A percentile compares a stretch with the other conserved stretches of the same genome.
Conservation (phyloP, 2,113 vertebrate species). For the Antechinus stuartii region DNA sequence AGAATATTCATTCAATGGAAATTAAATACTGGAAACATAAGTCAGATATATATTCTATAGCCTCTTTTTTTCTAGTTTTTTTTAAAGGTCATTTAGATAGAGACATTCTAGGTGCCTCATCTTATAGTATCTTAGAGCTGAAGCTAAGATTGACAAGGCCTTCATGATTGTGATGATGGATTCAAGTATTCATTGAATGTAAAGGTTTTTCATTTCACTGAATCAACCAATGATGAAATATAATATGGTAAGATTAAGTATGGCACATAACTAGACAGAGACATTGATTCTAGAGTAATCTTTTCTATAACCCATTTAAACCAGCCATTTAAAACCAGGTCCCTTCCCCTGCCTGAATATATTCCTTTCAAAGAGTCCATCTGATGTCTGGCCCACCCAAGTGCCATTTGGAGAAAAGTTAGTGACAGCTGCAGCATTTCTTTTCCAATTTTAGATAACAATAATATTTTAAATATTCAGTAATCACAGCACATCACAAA, state of each 20-base stretch:
- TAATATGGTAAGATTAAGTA: slow-evolving; percentile 85
- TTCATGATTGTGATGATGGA: slow-evolving; percentile 81
- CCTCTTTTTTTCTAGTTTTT: not conserved
- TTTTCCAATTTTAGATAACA: not conserved
- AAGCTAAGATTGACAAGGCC: slow-evolving; percentile 80
- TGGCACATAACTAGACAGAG: slow-evolving; percentile 78
- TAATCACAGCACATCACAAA: not conserved
- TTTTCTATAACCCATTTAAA: slow-evolving; percentile 72
- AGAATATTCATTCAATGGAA: slow-evolving; percentile 56
- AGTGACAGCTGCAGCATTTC: slow-evolving; percentile 86
- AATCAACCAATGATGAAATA: slow-evolving; percentile 83
- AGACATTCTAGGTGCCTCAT: slow-evolving; percentile 72
- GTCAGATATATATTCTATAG: slow-evolving; percentile 66
- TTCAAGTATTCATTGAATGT: slow-evolving; percentile 82
- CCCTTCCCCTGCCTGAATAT: slow-evolving; percentile 73
- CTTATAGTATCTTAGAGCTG: slow-evolving; percentile 77
- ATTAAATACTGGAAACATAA: not conserved
- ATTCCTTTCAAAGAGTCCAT: slow-evolving; percentile 84
- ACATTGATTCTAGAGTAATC: slow-evolving; percentile 54
- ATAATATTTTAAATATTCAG: not conserved
- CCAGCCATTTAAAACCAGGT: slow-evolving; percentile 84
- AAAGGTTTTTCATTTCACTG: slow-evolving; percentile 83
- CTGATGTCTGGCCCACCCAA: slow-evolving; percentile 80
- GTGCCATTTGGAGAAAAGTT: slow-evolving; percentile 84
- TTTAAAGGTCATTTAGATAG: slow-evolving; percentile 68